phyloP scores from a whole-genome alignment of 2,888 invertebrate species.

The Thalpophila matura region DNA sequence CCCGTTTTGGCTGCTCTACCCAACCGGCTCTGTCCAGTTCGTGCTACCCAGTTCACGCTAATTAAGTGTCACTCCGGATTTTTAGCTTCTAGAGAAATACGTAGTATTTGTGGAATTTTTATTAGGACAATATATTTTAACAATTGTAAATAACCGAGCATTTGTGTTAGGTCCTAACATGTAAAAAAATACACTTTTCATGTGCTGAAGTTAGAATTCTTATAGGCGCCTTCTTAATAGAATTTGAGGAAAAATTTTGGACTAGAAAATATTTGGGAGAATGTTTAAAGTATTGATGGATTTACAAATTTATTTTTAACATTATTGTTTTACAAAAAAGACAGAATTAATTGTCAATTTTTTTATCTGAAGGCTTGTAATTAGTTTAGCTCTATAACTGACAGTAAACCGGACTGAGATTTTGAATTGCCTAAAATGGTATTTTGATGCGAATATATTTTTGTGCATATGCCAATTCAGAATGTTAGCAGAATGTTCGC shows the following conservation, averaged over 20 bases:
- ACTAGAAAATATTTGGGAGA: slow-evolving; percentile 5
- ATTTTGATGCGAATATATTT: too few relatives aligned
- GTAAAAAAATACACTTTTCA: slow-evolving; percentile 23
- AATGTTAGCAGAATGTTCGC: too few relatives aligned
- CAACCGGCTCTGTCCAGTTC: slow-evolving; percentile 21
- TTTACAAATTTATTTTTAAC: too few relatives aligned
- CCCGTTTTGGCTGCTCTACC: slow-evolving; percentile 45
- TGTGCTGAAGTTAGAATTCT: not conserved
- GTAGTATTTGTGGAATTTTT: slow-evolving; percentile 47
- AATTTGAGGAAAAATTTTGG: slow-evolving; percentile 20
- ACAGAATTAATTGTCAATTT: too few relatives aligned
- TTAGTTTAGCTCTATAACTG: too few relatives aligned
- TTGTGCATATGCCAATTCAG: too few relatives aligned
- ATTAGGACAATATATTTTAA: slow-evolving; percentile 39
- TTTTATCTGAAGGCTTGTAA: too few relatives aligned
- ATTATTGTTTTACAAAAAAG: slow-evolving; percentile 8
- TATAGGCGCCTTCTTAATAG: too few relatives aligned
- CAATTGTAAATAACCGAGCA: slow-evolving; percentile 15
- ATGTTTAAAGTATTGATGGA: not conserved
- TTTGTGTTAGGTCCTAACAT: not conserved
- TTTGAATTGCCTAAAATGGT: too few relatives aligned
- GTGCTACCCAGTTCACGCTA: slow-evolving; percentile 39
- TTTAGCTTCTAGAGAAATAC: slow-evolving; percentile 39
- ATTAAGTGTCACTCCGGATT: slow-evolving; percentile 65
- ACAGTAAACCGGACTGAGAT: too few relatives aligned